These are phyloP conservation scores for Propithecus coquereli DNA, from an alignment of 2,113 vertebrate genomes.

Conservation along the genomic window DNA sequence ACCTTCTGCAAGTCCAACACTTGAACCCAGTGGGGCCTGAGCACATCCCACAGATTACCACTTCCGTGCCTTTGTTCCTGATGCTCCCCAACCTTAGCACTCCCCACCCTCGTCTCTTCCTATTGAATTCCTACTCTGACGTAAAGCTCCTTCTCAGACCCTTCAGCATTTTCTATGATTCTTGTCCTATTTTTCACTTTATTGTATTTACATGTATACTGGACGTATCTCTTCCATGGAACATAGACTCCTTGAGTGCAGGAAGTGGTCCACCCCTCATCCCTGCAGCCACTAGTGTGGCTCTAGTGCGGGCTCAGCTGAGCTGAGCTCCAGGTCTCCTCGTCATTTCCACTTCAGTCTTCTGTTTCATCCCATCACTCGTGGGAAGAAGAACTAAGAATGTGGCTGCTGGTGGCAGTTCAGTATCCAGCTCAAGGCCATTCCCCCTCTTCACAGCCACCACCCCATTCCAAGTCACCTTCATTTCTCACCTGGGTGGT, in stretches of 20 bases:
- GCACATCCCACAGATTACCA: not conserved
- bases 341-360: not conserved
- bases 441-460: not conserved
- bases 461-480: fast-evolving
- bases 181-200: not conserved
- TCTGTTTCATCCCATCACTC: not conserved
- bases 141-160: not conserved
- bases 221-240: not conserved
- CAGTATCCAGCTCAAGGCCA: too few species aligned
- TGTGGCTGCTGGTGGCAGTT: not conserved
- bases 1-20: not conserved
- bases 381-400: not conserved
- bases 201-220: too few species aligned
- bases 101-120: not conserved
- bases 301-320: not conserved
- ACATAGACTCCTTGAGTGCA: not conserved
- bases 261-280: not conserved
- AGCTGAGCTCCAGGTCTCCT: not conserved
- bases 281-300: too few species aligned
- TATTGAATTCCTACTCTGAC: not conserved
- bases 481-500: not conserved
- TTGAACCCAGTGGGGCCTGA: not conserved
- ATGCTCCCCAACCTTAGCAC: fast-evolving
- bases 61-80: not conserved
- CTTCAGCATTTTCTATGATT: not conserved